Evolutionary conservation across 35 echinoderm and acorn worm species (phyloP), one percentile per base, ranked within the genome.

Genomic region (Ptychodera flava): DNA sequence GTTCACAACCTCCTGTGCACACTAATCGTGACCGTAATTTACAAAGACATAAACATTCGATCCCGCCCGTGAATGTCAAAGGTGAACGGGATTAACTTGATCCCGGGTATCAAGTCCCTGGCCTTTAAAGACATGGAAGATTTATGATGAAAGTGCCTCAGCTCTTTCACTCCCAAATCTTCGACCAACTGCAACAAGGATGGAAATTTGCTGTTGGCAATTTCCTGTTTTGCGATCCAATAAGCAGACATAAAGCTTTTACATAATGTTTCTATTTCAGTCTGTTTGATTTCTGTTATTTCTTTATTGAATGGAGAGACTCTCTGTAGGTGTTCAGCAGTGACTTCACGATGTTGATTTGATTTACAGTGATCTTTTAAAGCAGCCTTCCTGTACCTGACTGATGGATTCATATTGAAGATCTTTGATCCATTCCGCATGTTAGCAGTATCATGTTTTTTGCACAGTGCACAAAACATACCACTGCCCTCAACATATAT

Each of bases 401-500:
- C 35, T 81, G 80, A 81, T 81, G 80, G 80, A 15, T 31, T 81
- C 6, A 0, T 81, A 2, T 31, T 34, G n/a, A 81, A 81, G 2
- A 34, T 81, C 35, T 81, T 34, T 1, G 31, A 34, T 34, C 35
- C 35, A 28, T 81, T 81, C n/a, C 35, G 80, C n/a, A 34, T 2
- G 35, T 81, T 81, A 34, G 12, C 12, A 1, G 2, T 34, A 81
- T 81, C 31, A 32, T 81, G 80, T 15, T 32, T 81, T 32, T 32
- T 81, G n/a, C 80, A 81, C 35, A 81, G 33, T 12, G 35, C 14
- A 81, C 80, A 81, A 81, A 31, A 81, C 80, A 81, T 81, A 1
- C 80, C 80, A 81, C 14, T 28, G 28, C 80, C 80, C 35, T 81
- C 80, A 31, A 81, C 80, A 81, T 81, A 81, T 34, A 81, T 32